Percentiles rank a stretch among this genome's conserved stretches.
Conservation (phyloP, 1,140 invertebrate species). For the Papilio glaucus region DNA sequence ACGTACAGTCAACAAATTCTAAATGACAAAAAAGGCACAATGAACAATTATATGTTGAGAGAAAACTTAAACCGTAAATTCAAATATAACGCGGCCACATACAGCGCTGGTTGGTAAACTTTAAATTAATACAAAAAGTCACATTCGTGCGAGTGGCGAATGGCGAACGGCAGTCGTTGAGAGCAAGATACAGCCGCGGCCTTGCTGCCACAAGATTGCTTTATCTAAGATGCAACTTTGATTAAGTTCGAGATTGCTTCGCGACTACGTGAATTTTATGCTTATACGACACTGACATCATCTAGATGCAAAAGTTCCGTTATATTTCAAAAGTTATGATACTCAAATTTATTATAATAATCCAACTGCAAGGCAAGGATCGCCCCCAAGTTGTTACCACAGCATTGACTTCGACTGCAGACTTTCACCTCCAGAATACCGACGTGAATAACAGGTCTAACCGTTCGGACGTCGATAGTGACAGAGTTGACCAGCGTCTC, state of each 20-base stretch:
- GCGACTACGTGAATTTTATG: conserved; percentile 41
- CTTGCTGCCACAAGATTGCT: conserved; percentile 31
- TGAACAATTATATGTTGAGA: no score
- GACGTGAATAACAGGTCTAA: no score
- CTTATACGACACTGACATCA: conserved; percentile 35
- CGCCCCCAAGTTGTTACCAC: no score
- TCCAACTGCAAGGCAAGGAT: not conserved
- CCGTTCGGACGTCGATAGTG: no score
- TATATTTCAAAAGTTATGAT: conserved; percentile 12
- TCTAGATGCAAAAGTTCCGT: conserved; percentile 22
- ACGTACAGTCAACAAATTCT: no score
- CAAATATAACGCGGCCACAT: not conserved
- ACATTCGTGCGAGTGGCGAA: conserved; percentile 26
- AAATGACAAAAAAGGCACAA: no score
- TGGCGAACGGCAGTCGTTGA: conserved; percentile 21
- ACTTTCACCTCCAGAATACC: no score
- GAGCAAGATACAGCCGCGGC: conserved; percentile 33
- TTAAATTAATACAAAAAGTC: conserved; percentile 38
- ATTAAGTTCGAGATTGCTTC: conserved; percentile 52
- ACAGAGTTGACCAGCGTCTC: no score
- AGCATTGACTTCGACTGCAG: no score
- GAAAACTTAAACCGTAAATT: conserved; percentile 18
- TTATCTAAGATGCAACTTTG: conserved; percentile 49
- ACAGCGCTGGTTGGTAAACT: conserved; percentile 13
- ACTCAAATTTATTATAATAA: conserved; percentile 5